These are phyloP conservation scores for Geotrupes spiniger DNA, from an alignment of 2,888 invertebrate genomes.

Conservation along the genomic window DNA sequence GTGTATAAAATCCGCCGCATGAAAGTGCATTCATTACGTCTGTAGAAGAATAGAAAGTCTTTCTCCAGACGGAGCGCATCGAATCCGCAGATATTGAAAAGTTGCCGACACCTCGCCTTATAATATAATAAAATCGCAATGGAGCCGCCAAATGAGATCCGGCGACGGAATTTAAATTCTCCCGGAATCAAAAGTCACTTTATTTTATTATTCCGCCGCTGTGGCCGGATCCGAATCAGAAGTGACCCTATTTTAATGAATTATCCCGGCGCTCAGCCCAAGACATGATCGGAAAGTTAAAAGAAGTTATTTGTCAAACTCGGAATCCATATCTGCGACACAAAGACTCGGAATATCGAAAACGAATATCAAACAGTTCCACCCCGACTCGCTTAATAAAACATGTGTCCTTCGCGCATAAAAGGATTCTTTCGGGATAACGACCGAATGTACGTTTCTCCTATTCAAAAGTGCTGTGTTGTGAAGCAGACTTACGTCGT, in stretches of 20 bases:
- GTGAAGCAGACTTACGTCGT: too few species aligned
- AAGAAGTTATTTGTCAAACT: conserved; percentile 35
- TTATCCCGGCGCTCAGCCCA: conserved; percentile 31
- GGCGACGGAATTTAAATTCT: conserved; percentile 18
- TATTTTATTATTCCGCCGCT: conserved; percentile 31
- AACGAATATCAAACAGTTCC: conserved; percentile 14
- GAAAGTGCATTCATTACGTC: too few species aligned
- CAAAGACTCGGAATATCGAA: conserved; percentile 5
- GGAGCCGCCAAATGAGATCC: conserved; percentile 19
- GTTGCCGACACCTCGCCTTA: too few species aligned
- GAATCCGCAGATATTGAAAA: too few species aligned
- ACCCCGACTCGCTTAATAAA: conserved; percentile 2
- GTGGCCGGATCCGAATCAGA: conserved; percentile 29
- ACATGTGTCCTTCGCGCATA: background rate
- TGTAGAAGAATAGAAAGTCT: too few species aligned
- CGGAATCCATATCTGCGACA: conserved; percentile 9
- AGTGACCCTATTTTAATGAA: conserved; percentile 36
- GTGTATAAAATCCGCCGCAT: too few species aligned
- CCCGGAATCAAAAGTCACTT: conserved; percentile 25
- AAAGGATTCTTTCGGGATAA: background rate
- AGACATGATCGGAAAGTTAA: conserved; percentile 35
- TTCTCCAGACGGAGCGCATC: too few species aligned
- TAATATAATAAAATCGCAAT: conserved; percentile 1
- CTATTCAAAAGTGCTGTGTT: too few species aligned
- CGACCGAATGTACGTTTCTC: background rate